These are phyloP conservation scores for Rhinatrema bivittatum DNA, from an alignment of 2,797 vertebrate species.

Conservation along the genomic window DNA sequence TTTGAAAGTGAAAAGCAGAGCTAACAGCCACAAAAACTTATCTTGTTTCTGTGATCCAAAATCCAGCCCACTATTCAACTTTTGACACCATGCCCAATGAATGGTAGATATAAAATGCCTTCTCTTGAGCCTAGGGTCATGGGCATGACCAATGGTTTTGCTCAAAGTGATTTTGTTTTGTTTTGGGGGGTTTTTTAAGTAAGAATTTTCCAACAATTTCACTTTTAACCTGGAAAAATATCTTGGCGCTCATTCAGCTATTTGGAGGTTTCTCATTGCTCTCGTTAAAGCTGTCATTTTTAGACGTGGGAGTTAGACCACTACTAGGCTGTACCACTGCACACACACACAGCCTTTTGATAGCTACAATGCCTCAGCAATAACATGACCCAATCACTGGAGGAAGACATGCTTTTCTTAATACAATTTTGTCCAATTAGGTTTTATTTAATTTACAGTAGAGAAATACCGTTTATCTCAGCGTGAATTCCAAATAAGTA, in stretches of 20 bases:
- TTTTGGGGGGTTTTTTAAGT: no score
- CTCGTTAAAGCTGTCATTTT: background rate
- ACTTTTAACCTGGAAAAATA: background rate
- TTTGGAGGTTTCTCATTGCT: background rate
- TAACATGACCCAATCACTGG: slow-evolving; percentile 9
- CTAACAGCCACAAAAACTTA: no score
- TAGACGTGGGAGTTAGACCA: slow-evolving; percentile 5
- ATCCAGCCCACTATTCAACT: slow-evolving; percentile 19
- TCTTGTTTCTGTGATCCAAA: no score
- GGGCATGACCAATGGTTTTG: rapidly evolving
- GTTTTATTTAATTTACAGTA: slow-evolving; percentile 22
- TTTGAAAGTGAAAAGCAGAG: no score
- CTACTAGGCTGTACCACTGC: slow-evolving; percentile 6
- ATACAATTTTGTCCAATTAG: slow-evolving; percentile 30
- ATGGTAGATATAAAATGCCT: rapidly evolving
- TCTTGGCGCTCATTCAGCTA: background rate
- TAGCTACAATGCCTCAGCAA: slow-evolving; percentile 31
- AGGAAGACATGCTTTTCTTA: slow-evolving; percentile 12
- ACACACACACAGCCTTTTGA: background rate
- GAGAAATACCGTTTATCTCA: background rate
- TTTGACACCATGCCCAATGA: background rate
- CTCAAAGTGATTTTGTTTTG: background rate
- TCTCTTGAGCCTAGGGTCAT: background rate
- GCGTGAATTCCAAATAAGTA: rapidly evolving
- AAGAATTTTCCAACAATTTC: no score